Percentiles rank a stretch among this genome's conserved stretches.
phyloP scores from a whole-genome alignment of 2,113 vertebrate genomes.

The Thermophis baileyi region DNA sequence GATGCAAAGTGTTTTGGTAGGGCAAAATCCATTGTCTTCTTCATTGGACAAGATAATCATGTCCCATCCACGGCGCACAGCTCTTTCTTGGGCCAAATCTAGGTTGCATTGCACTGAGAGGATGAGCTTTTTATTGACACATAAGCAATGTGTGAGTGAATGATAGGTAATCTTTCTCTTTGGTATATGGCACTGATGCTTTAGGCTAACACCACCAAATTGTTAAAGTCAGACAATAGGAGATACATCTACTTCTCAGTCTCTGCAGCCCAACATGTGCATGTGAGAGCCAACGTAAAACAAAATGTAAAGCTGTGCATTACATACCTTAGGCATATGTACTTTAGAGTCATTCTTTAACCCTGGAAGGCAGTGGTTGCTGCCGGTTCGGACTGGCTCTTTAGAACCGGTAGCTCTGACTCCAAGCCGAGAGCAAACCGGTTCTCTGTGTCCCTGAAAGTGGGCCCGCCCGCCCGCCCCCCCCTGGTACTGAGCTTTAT shows the following conservation, averaged over 20 bases:
- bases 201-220: not conserved
- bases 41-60: not conserved
- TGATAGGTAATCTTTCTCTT: not conserved
- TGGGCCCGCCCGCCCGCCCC: no score
- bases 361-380: not conserved
- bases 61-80: not conserved
- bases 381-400: no score
- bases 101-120: not conserved
- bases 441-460: no score
- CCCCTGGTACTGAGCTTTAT: no score
- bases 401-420: no score
- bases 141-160: not conserved
- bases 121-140: not conserved
- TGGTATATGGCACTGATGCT: not conserved
- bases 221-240: not conserved
- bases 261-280: not conserved
- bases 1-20: not conserved
- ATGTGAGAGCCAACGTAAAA: not conserved
- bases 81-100: not conserved
- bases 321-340: not conserved
- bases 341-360: not conserved
- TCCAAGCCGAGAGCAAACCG: no score
- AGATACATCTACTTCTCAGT: not conserved
- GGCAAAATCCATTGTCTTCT: not conserved
- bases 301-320: not conserved